Evolutionary conservation across 2,797 vertebrate genomes (phyloP), one percentile per base, ranked within the genome.

Genomic region (Mus caroli): DNA sequence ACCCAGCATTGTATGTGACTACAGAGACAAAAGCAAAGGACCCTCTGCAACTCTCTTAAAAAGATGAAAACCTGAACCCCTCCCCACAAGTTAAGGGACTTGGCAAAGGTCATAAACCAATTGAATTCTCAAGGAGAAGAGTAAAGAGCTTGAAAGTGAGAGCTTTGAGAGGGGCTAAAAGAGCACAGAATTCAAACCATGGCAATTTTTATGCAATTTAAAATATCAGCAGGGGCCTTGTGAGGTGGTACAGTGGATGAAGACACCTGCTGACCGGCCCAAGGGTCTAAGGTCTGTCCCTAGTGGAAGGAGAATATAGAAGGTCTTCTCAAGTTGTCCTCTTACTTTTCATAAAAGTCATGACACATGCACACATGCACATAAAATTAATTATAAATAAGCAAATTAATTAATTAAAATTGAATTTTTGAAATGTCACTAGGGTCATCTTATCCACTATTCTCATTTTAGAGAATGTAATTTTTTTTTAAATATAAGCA

Each of bases 11-110:
- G 62, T 43, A 50, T 90, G 34, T 60, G 2, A 88, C 26, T 50
- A 43, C 31, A 58, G 56, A 95, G 40, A 91, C n/a, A n/a, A 83
- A 93, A 88, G 78, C 79, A 91, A 88, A 91, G 2, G 19, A 67
- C 62, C 14, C 78, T 96, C 64, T 88, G 24, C 52, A 69, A 79
- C 14, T 2, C 20, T 85, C 60, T 92, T 92, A 64, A 4, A 76
- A 75, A 92, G 37, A 90, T 78, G 22, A 94, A 89, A 95, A 79
- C 83, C 5, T 46, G 20, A 91, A 82, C 62, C 2, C 24, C 28
- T 78, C 58, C 75, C 43, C 10, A 19, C 34, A 56, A 95, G 37
- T 90, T 92, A 90, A 69, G 28, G 28, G 54, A 86, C 14, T 43
- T 86, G 31, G 77, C 26, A 26, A 6, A 6, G 26, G 56, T 76